These are phyloP conservation scores for Boulengeromyrus knoepffleri DNA, from an alignment of 2,113 vertebrate species.

Conservation along the genomic window DNA sequence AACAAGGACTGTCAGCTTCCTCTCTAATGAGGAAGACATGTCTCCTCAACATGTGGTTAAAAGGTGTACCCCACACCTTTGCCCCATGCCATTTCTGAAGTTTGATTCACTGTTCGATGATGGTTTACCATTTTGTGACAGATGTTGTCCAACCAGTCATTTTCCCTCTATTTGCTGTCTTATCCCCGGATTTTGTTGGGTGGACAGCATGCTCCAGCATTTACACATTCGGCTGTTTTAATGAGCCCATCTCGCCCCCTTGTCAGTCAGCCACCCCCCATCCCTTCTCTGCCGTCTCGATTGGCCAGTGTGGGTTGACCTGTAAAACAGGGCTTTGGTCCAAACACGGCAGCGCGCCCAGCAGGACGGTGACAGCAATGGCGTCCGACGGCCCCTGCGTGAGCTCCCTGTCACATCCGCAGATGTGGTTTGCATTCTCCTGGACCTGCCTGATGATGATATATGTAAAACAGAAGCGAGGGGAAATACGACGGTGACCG, in stretches of 20 bases:
- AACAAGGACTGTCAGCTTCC: not conserved
- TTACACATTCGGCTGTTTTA: not conserved
- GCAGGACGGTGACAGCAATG: not conserved
- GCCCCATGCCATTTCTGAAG: not conserved
- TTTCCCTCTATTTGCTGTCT: not conserved
- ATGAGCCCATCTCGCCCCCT: not conserved
- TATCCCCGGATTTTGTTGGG: not conserved
- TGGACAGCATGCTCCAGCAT: not conserved
- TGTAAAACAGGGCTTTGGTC: not conserved
- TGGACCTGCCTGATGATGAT: not conserved
- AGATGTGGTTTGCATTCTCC: not conserved
- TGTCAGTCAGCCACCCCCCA: not conserved
- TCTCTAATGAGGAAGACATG: not conserved
- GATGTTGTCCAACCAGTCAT: not conserved
- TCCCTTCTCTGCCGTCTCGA: not conserved
- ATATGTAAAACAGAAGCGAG: not conserved
- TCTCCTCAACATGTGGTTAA: not conserved
- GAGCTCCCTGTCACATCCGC: not conserved
- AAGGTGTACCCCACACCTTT: not conserved
- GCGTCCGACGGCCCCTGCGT: not conserved
- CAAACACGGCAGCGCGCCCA: not conserved
- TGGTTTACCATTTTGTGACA: not conserved
- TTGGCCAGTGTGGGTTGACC: not conserved
- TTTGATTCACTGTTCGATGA: not conserved
- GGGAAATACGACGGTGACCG: not conserved